Conservation (phyloP, 2,888 invertebrate species). For the Hemaris fuciformis region DNA sequence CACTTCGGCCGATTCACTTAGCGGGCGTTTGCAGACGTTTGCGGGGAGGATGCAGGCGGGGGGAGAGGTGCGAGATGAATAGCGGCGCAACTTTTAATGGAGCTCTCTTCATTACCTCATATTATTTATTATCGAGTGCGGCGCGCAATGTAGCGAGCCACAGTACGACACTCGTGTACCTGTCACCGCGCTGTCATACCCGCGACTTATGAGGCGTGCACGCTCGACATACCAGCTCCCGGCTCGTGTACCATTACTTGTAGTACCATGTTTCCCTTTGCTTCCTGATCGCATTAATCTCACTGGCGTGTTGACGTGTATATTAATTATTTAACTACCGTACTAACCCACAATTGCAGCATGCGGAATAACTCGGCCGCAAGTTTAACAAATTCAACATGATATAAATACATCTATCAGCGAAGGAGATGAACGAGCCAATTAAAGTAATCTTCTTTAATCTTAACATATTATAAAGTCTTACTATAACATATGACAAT, state of each 20-base stretch:
- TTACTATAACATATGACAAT: no score
- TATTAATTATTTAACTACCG: constrained; percentile 6
- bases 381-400: background rate
- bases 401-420: no score
- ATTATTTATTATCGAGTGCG: background rate
- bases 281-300: constrained; percentile 5
- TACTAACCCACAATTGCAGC: background rate
- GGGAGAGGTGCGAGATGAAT: background rate
- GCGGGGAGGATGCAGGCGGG: background rate
- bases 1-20: constrained; percentile 11
- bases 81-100: constrained; percentile 18
- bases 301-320: background rate
- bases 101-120: constrained; percentile 13
- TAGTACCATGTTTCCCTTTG: background rate
- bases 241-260: background rate
- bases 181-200: background rate
- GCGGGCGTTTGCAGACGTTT: background rate
- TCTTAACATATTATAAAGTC: no score
- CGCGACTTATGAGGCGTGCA: background rate
- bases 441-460: no score
- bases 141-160: background rate
- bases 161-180: background rate
- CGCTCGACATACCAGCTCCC: background rate
- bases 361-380: no score
- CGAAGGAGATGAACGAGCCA: no score